Evolutionary conservation across 2,888 invertebrate species (phyloP), one percentile per base, ranked within the genome.

Genomic region (Ectropis crepuscularia): DNA sequence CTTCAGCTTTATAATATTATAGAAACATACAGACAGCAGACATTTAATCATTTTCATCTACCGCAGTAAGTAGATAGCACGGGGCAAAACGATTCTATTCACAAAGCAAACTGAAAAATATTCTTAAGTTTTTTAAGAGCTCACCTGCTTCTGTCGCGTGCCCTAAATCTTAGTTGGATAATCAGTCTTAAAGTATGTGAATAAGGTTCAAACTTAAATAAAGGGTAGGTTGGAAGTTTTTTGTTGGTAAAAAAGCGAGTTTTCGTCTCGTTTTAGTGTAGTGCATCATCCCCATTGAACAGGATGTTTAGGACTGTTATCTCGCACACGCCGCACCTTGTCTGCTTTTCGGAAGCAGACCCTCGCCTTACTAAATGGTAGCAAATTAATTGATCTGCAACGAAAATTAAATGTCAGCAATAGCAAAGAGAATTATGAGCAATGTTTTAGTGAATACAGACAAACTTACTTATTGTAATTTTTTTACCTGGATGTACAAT

Each of bases 91-190:
- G 39, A 81, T 84, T 83, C 85, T 82, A 83, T 85, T 82, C 80
- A 87, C 83, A 83, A 85, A 81, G 79, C 80, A 80, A 76, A 72
- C 79, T 82, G 79, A 86, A 86, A 89, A 86, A 87, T 80, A 83
- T 83, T 86, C 82, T 87, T 81, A 77, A 67, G 85, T 88, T 90
- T 92, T 90, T 90, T 88, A 89, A 89, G 81, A 85, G 72, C 82
- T 85, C 92, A 92, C 92, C 92, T 92, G 92, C 92, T 87, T 81
- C 78, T 85, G 90, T 89, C 92, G 90, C 91, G 92, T 92, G 92
- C 90, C 85, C 63, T 50, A 37, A 41, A 36, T 12, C 8, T 11
- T 11, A 47, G 63, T 53, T 39, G 59, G 0, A 82, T 65, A 70
- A 37, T 55, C 41, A 57, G 57, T 79, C 71, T 70, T 84, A 78